Base-by-base conservation (phyloP, 1,140 invertebrate genomes). In the Lethocerus indicus region DNA sequence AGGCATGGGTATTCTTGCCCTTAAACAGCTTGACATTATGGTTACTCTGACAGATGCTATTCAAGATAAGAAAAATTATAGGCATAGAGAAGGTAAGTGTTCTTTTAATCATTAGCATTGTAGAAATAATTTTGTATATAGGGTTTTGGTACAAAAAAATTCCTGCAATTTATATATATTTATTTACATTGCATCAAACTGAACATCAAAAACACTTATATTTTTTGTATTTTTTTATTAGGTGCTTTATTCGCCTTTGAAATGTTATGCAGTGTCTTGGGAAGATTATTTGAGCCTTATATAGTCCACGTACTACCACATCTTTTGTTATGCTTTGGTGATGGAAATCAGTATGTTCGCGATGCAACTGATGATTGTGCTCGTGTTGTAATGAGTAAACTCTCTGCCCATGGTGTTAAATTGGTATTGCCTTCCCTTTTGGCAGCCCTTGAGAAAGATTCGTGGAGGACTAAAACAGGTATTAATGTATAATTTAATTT, bases 381-480 rank as follows among this genome's bases (percentile, higher is more conserved):
- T 16, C 85, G 85, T 64, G 86, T 92, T 40, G 88, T 98, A 45
- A 98, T 98, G 94, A 87, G 84, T 57, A 91, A 92, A 66, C 68
- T 99, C 20, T 92, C 87, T 35, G 88, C 87, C 50, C 91, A 96
- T 69, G 95, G 95, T 36, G 94, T 98, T 6, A 98, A 98, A 68
- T 71, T 98, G 2, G 87, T 98, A 21, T 51, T 61, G n/a, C 83
- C 83, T 2, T 87, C 91, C 58, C 72, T 98, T 43, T 68, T 98
- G 29, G 81, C 83, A 55, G 94, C 91, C 41, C 68, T 98, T 32
- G 87, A 98, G 63, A 89, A 97, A 64, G 94, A 98, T 69, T 93
- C 91, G 1, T 99, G 96, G 96, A 71, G 96, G 61, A 98, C 95
- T 1, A 98, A 99, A 70, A 88, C 89, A 35, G 90, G 87, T 83